Evolutionary conservation across 2,888 invertebrate genomes (phyloP), one percentile per base, ranked within the genome.

Genomic region (Mimumesa dahlbomi): DNA sequence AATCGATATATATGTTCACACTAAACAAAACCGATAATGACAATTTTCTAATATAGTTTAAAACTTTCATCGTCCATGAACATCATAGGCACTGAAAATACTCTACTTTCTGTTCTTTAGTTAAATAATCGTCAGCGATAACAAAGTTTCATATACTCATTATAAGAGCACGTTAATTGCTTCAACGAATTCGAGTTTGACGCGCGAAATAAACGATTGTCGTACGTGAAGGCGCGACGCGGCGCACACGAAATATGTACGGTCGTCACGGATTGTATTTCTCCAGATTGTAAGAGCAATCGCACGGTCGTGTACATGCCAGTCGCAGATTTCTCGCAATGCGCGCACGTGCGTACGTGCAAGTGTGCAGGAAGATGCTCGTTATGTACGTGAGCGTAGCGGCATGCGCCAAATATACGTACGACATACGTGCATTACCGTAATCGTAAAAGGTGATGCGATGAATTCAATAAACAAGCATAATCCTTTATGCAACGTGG

Each of bases 171-270:
- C n/a, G 64, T 81, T 84, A 82, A 82, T 83, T 82, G 82, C 79
- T 71, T 29, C 69, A 74, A 78, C 68, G 74, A 75, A 81, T 77
- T 79, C 77, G 82, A 81, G 68, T 75, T 64, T 67, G 58, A 48
- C 50, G 50, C 49, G 50, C 58, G 62, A 74, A 58, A 77, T 73
- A 73, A 82, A 79, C 70, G 75, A 74, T 69, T 57, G 62, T 66
- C 68, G 54, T 52, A 43, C 34, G 49, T 45, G 40, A 63, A 73
- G 66, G 63, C 59, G 56, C 52, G 65, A 36, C 59, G 40, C 36
- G 43, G n/a, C 34, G 42, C 34, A 45, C 43, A 11, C 53, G 62
- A 38, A 43, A 21, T 65, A 45, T 72, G 54, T 71, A 70, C 58
- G 65, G 48, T 38, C 57, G 48, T 52, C 29, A 53, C 42, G 61